Evolutionary conservation across 2,888 invertebrate species (phyloP).

Genomic region (Sussaba pulchella): DNA sequence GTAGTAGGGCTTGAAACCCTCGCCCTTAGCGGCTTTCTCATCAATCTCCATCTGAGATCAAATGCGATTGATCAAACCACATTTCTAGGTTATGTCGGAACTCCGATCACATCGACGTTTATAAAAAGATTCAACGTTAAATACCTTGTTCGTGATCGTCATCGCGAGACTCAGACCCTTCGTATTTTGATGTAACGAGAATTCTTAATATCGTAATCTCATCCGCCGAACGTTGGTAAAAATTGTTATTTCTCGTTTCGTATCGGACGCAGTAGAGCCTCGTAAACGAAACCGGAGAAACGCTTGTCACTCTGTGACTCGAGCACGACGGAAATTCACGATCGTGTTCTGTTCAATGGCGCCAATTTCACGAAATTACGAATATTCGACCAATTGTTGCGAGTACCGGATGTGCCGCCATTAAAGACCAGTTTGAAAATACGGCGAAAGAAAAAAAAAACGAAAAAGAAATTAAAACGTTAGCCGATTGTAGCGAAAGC

Average conservation of each 20-base stretch:
- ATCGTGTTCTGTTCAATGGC: background rate
- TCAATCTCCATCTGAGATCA: slow-evolving; percentile 90
- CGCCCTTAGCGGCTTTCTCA: slow-evolving; percentile 88
- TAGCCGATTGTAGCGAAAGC: too few relatives aligned
- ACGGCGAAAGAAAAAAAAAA: too few relatives aligned
- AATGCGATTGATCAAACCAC: slow-evolving; percentile 19
- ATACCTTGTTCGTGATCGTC: slow-evolving; percentile 82
- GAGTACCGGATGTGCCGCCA: slow-evolving; percentile 14
- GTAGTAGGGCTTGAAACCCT: slow-evolving; percentile 98
- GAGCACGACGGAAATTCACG: slow-evolving; percentile 38
- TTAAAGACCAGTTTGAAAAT: background rate
- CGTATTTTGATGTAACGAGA: slow-evolving; percentile 7
- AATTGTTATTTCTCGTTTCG: slow-evolving; percentile 11
- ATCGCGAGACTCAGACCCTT: slow-evolving; percentile 71
- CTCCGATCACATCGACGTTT: background rate
- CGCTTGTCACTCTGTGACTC: slow-evolving; percentile 66
- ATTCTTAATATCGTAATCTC: slow-evolving; percentile 15
- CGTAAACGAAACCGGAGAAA: slow-evolving; percentile 53
- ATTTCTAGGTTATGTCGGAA: slow-evolving; percentile 22
- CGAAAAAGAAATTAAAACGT: too few relatives aligned
- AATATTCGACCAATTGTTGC: background rate
- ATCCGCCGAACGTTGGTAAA: slow-evolving; percentile 26
- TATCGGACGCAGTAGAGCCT: slow-evolving; percentile 20
- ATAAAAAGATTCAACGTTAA: background rate
- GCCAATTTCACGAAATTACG: background rate